phyloP scores from a whole-genome alignment of 2,113 vertebrate species.

The Oncorhynchus masou region DNA sequence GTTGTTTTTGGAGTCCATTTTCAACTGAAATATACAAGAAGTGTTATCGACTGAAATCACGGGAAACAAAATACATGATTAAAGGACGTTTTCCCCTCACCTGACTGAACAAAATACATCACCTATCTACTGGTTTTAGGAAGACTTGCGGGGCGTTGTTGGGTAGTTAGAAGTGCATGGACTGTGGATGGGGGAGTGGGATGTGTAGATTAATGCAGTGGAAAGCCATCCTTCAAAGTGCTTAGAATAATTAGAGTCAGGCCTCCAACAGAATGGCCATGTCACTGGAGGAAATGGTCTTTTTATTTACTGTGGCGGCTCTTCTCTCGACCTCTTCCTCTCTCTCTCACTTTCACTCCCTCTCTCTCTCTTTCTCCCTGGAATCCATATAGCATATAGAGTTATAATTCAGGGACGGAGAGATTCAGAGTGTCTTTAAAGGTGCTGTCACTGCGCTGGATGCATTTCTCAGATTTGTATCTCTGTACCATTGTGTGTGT shows the following conservation, averaged over 20 bases:
- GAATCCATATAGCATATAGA: neutral
- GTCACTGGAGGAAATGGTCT: conserved; percentile 68
- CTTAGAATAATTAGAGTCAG: conserved; percentile 70
- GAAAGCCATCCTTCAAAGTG: conserved; percentile 62
- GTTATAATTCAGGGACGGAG: conserved; percentile 44
- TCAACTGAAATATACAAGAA: conserved; percentile 34
- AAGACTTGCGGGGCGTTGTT: conserved; percentile 52
- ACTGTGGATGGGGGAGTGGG: conserved; percentile 55
- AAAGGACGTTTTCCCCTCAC: conserved; percentile 43
- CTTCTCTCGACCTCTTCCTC: conserved; percentile 35
- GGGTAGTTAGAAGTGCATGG: conserved; percentile 67
- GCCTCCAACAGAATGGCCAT: conserved; percentile 67
- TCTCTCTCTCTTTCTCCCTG: conserved; percentile 1
- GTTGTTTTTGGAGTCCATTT: neutral
- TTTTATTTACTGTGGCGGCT: conserved; percentile 74
- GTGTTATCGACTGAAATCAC: conserved; percentile 56
- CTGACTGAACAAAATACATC: conserved; percentile 57
- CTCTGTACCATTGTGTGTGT: conserved; percentile 14
- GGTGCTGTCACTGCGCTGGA: conserved; percentile 62
- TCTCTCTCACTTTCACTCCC: neutral
- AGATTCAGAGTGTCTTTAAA: conserved; percentile 63
- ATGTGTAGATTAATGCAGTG: conserved; percentile 67
- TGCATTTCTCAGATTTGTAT: conserved; percentile 62
- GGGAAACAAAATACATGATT: conserved; percentile 38
- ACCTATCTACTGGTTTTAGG: conserved; percentile 46